Percentiles rank a stretch among this genome's conserved stretches.
phyloP scores from a whole-genome alignment of 2,797 vertebrate species.

The Mergus octosetaceus region DNA sequence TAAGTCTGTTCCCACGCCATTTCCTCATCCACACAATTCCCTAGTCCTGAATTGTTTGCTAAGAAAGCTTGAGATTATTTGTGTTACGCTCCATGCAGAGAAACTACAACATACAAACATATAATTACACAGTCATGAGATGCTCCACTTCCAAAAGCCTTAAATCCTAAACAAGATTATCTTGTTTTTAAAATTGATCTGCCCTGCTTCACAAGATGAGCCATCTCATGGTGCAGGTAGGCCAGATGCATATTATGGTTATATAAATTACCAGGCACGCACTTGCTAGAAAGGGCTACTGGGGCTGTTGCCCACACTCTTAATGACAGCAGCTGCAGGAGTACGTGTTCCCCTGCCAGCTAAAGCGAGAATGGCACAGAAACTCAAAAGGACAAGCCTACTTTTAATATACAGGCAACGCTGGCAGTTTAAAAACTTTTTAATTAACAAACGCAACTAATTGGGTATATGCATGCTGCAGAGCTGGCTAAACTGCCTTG shows the following conservation, averaged over 20 bases:
- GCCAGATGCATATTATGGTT: not conserved
- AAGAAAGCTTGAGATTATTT: constrained; percentile 32
- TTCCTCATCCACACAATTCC: constrained; percentile 35
- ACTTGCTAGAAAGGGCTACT: not conserved
- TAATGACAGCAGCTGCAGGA: not conserved
- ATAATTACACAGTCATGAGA: not conserved
- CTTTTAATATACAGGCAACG: not conserved
- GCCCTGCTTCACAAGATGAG: not conserved
- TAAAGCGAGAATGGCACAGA: not conserved
- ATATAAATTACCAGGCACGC: not conserved
- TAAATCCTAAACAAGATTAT: not conserved
- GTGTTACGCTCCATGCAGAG: not conserved
- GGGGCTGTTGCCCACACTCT: not conserved
- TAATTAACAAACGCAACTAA: not conserved
- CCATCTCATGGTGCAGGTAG: not conserved
- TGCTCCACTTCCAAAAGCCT: not conserved
- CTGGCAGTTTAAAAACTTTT: not conserved
- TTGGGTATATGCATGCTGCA: not conserved
- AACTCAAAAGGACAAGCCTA: not conserved
- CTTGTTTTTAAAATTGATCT: constrained; percentile 1
- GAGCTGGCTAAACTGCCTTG: not conserved
- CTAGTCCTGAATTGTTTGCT: not conserved
- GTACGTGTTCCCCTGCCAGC: not conserved
- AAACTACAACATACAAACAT: not conserved
- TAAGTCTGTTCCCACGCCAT: not conserved